These are phyloP conservation scores for Macrotrachela quadricornifera DNA, from an alignment of 1,140 invertebrate genomes.

Conservation along the genomic window DNA sequence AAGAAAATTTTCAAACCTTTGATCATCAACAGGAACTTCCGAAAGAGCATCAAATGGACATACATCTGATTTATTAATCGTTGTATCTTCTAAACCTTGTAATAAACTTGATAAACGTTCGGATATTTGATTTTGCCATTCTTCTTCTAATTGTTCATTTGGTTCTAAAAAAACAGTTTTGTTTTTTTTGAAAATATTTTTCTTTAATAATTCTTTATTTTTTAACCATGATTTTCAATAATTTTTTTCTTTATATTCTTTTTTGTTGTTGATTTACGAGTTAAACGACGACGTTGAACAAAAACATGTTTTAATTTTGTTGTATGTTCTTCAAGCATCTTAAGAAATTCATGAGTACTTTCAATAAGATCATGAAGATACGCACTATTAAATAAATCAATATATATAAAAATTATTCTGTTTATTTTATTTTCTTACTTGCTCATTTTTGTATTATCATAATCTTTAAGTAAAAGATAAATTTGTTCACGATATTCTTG, in stretches of 20 bases:
- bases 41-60: slow-evolving; percentile 66
- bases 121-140: slow-evolving; percentile 48
- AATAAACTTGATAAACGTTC: slow-evolving; percentile 48
- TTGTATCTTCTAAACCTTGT: slow-evolving; percentile 34
- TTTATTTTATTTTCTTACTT: slow-evolving; percentile 31
- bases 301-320: slow-evolving; percentile 42
- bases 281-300: slow-evolving; percentile 36
- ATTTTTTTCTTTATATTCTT: too few relatives aligned
- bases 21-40: slow-evolving; percentile 57
- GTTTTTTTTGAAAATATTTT: too few relatives aligned
- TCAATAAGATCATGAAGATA: slow-evolving; percentile 68
- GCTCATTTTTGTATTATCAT: slow-evolving; percentile 63
- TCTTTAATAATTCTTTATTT: too few relatives aligned
- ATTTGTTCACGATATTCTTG: slow-evolving; percentile 77
- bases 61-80: slow-evolving; percentile 33
- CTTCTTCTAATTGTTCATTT: slow-evolving; percentile 20
- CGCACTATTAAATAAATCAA: slow-evolving; percentile 32
- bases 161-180: too few relatives aligned
- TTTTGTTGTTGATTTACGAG: too few relatives aligned
- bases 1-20: slow-evolving; percentile 52
- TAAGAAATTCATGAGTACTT: slow-evolving; percentile 69
- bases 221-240: too few relatives aligned
- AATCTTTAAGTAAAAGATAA: slow-evolving; percentile 51
- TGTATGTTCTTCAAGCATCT: slow-evolving; percentile 62
- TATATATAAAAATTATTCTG: slow-evolving; percentile 8